Base-by-base conservation (phyloP, 2,797 vertebrate genomes). In the Hipposideros larvatus region DNA sequence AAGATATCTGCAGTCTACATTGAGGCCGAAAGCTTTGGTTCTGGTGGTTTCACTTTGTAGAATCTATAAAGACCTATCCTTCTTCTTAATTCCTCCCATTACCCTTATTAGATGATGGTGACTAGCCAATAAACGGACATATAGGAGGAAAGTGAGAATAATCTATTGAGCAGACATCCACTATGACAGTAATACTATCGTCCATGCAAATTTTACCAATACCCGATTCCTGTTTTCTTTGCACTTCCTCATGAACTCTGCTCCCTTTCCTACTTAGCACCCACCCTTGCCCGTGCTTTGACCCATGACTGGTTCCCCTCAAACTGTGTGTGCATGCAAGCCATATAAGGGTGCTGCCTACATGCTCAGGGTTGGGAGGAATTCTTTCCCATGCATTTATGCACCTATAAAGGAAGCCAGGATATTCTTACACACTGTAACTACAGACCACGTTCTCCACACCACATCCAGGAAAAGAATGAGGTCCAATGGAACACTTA, bases 401-500 rank as follows among this genome's bases (percentile, higher is more conserved):
- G 6, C 7, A 59, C 31, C 37, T 95, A 11, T 68, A 70, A 86
- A 89, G 51, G 41, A 93, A 97, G 31, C 31, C 26, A 46, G 21
- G 57, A 41, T 71, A 28, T 73, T 43, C n/a, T 43, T 61, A 84
- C 10, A 24, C 21, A 63, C 51, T 77, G 71, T 83, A 46, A 57
- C 55, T 73, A 19, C 16, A 82, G 71, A 66, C 18, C 15, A 22
- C 7, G n/a, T 83, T 90, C 55, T 80, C 48, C n/a, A 75, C 4
- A 37, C 15, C 61, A 90, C 34, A 53, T 55, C 15, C 28, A 53
- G 46, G 46, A 70, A 86, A 77, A 91, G 73, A 51, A 80, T 71
- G 19, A 18, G 71, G 68, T 96, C 88, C 90, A 91, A 80, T 61
- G 75, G 18, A 95, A 93, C 83, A 34, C 18, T 89, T 57, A 88